phyloP scores from a whole-genome alignment of 1,140 invertebrate species.

The Bemisia tabaci region DNA sequence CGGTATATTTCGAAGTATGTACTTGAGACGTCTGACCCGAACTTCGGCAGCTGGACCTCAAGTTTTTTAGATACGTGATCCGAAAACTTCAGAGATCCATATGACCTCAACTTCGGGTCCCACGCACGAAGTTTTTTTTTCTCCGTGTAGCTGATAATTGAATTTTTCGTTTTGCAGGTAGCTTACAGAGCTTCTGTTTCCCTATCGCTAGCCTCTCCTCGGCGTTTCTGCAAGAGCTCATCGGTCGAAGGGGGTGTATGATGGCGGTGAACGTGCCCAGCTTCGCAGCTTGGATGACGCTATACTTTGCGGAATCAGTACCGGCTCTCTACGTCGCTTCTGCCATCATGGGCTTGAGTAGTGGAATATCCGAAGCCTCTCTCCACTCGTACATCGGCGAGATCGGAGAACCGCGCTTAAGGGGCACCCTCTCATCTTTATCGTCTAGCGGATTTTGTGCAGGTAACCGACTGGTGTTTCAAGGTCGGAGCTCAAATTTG shows the following conservation, averaged over 20 bases:
- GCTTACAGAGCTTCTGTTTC: background rate
- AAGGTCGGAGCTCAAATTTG: no score
- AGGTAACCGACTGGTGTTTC: no score
- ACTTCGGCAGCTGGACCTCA: no score
- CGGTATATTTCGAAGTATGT: no score
- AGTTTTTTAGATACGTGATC: no score
- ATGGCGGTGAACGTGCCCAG: slow-evolving; percentile 17
- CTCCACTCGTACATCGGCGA: slow-evolving; percentile 36
- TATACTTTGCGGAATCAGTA: slow-evolving; percentile 6
- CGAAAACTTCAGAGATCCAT: no score
- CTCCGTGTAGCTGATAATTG: no score
- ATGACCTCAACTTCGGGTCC: no score
- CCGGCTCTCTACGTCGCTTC: slow-evolving; percentile 10
- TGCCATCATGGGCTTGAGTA: slow-evolving; percentile 24
- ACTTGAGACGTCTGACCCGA: no score
- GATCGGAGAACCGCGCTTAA: slow-evolving; percentile 30
- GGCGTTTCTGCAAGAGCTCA: slow-evolving; percentile 4
- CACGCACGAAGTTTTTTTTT: no score
- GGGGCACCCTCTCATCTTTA: slow-evolving; percentile 18
- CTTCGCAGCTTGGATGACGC: slow-evolving; percentile 13
- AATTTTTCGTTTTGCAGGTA: no score
- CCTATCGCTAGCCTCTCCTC: background rate
- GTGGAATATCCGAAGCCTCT: slow-evolving; percentile 34
- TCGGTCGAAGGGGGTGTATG: slow-evolving; percentile 15
- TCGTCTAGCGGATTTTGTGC: slow-evolving; percentile 12